Evolutionary conservation across 1,140 invertebrate genomes (phyloP).

Genomic region (Ips nitidus): DNA sequence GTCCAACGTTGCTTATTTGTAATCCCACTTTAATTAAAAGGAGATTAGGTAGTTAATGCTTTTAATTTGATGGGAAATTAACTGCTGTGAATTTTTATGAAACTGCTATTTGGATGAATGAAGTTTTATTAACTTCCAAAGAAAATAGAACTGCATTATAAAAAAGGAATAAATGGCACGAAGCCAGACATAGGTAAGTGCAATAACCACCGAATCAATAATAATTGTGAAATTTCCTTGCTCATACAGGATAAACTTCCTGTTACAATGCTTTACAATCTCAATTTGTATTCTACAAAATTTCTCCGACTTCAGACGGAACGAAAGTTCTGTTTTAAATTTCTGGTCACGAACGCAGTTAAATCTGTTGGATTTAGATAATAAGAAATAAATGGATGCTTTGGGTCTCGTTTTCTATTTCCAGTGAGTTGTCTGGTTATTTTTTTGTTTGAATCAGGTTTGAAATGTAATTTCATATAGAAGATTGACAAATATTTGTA

Average conservation of each 20-base stretch:
- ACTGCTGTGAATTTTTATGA: background rate
- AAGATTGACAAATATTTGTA: too few species aligned
- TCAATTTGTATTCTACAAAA: conserved; percentile 12
- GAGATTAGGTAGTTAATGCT: conserved; percentile 9
- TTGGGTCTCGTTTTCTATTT: conserved; percentile 3
- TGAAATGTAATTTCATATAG: too few species aligned
- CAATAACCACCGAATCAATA: too few species aligned
- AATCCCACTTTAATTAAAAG: conserved; percentile 20
- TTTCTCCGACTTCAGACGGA: conserved; percentile 4
- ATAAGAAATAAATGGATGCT: conserved; percentile 25
- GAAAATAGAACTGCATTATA: background rate
- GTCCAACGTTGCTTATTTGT: conserved; percentile 11
- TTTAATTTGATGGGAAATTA: conserved; percentile 7
- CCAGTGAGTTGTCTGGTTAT: too few species aligned
- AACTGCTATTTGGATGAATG: too few species aligned
- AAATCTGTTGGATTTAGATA: conserved; percentile 23
- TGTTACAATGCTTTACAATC: background rate
- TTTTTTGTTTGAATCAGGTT: too few species aligned
- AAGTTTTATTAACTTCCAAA: background rate
- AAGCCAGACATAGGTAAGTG: background rate
- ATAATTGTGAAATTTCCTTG: background rate
- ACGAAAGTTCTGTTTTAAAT: conserved; percentile 6
- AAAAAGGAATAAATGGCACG: background rate
- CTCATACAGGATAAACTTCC: background rate
- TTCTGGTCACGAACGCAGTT: conserved; percentile 9